phyloP scores from a whole-genome alignment of 2,113 vertebrate species.

The Cygnus atratus region DNA sequence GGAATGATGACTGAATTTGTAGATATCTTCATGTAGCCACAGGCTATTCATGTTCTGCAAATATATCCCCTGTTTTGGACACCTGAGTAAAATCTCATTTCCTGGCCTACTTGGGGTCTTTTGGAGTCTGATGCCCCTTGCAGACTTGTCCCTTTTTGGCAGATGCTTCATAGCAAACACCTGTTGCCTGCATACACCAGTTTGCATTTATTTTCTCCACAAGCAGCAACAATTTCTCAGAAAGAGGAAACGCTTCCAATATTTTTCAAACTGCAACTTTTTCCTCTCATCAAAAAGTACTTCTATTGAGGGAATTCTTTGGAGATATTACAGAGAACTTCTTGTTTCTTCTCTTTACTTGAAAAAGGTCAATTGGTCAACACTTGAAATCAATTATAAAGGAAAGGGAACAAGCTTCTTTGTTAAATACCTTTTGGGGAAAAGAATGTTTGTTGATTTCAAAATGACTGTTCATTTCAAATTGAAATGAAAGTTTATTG shows the following conservation, averaged over 20 bases:
- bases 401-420: background rate
- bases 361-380: background rate
- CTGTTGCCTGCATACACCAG: background rate
- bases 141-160: background rate
- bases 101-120: fast-evolving
- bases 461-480: background rate
- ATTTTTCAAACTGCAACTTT: background rate
- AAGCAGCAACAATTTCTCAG: background rate
- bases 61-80: background rate
- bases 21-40: background rate
- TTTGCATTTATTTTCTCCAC: background rate
- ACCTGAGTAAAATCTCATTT: background rate
- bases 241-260: background rate
- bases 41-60: background rate
- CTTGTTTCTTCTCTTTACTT: background rate
- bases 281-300: background rate
- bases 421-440: background rate
- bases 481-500: too few species aligned
- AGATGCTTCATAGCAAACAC: fast-evolving
- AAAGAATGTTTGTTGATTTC: background rate
- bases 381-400: background rate
- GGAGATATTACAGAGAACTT: background rate
- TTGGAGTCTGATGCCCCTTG: background rate
- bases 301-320: background rate
- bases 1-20: background rate